Evolutionary conservation across 2,797 vertebrate species (phyloP).

Genomic region (Thalassophryne amazonica): DNA sequence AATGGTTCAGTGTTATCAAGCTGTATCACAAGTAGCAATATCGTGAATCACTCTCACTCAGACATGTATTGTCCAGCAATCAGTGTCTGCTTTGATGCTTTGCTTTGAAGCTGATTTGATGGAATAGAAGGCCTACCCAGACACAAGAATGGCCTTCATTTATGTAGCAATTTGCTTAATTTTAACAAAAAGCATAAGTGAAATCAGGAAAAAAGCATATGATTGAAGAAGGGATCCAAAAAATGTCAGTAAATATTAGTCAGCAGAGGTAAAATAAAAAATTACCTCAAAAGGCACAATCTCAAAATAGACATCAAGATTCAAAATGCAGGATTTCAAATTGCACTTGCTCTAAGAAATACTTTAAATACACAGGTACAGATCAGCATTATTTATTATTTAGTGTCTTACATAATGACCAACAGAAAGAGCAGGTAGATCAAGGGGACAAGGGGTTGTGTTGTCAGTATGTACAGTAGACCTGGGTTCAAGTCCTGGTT

Average conservation of each 20-base stretch:
- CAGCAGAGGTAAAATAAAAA: background rate
- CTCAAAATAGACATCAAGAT: background rate
- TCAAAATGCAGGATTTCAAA: background rate
- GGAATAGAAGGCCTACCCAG: slow-evolving; percentile 12
- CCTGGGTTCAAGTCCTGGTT: too few species aligned
- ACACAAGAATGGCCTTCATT: background rate
- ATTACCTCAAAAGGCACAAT: background rate
- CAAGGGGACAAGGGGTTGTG: too few species aligned
- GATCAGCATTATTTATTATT: background rate
- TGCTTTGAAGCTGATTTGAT: slow-evolving; percentile 26
- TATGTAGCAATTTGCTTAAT: background rate
- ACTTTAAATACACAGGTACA: background rate
- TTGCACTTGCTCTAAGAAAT: background rate
- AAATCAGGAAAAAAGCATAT: background rate
- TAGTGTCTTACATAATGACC: too few species aligned
- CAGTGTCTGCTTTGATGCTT: slow-evolving; percentile 34
- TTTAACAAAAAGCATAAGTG: background rate
- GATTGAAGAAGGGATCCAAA: background rate
- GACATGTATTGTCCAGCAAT: slow-evolving; percentile 1
- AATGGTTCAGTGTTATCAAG: background rate
- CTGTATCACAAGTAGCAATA: background rate
- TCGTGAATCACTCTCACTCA: slow-evolving; percentile 14
- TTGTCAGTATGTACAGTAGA: too few species aligned
- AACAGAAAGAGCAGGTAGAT: too few species aligned
- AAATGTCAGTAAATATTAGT: background rate